Evolutionary conservation across 2,888 invertebrate genomes (phyloP), one percentile per base, ranked within the genome.

Genomic region (Deroplatys truncata): DNA sequence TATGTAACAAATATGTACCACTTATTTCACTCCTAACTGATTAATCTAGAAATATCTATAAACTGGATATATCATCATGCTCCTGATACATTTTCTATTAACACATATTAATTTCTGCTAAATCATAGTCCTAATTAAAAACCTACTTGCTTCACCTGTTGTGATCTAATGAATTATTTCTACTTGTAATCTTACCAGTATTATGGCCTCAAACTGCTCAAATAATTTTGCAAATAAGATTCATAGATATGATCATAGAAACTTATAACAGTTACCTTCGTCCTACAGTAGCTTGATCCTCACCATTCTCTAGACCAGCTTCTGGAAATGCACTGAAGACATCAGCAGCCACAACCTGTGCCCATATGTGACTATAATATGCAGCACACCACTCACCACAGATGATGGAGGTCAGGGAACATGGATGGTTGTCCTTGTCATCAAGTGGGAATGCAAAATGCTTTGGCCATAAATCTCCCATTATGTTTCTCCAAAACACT

Each of bases 301-400:
- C 91, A n/a, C 91, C 91, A 91, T 93, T 92, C 16, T 93, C 93
- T 16, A 93, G 91, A 7, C 93, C 94, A 13, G 92, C 95, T 93
- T 97, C 97, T 90, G 96, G 95, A 93, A 99, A 98, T 87, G 98
- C 97, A 92, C 97, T 96, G 93, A 96, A 98, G 72, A 97, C 95
- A 93, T 99, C 99, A 0, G 98, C 98, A 0, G 98, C 98, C 87
- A 98, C 95, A 95, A 99, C 96, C 92, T 95, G 95, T 1, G 98
- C 97, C 98, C 98, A 98, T 28, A 98, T 93, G 92, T 96, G 95
- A 89, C 97, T 93, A 93, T 97, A 99, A 92, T 98, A 98, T 0
- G 98, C 97, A 0, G 98, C 98, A 0, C 96, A 97, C 96, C 97
- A 97, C 92, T 97, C 96, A 90, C 97, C 97, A 13, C 96, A 95